Evolutionary conservation across 53 echinoderm and acorn worm species (phyloP), one percentile per base, ranked within the genome.

Genomic region (Patiria pectinifera): DNA sequence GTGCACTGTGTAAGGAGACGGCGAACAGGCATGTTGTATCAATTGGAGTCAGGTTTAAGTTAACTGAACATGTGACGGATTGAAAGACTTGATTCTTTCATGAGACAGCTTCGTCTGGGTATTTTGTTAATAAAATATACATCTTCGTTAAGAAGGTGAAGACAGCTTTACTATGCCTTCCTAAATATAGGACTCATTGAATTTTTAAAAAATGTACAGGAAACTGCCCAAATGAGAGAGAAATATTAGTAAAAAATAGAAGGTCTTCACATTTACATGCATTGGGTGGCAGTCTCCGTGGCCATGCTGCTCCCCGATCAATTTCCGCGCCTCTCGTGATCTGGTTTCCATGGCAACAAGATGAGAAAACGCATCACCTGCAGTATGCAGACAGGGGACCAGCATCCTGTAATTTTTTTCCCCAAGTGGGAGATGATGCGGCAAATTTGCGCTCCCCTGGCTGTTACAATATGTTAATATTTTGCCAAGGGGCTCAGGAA

Each of bases 401-500:
- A 59, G 23, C 8, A 21, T 59, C 2, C 15, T 83, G n/a, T 23
- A 13, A 60, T 60, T 59, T 59, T 58, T 14, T 35, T 46, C 79
- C 79, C 15, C 23, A 49, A 59, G 14, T 59, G 26, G 24, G 14
- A 61, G 19, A 74, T 15, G 46, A 48, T 46, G 79, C 16, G 48
- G 48, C 9, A 79, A 79, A 46, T 45, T 46, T 79, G 10, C 19
- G 12, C 14, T 11, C 22, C 26, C 18, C 63, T 18, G 62, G 46
- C 43, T 85, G 83, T 13, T 70, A 15, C 19, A 45, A 43, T 85
- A 85, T 85, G 11, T 63, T 85, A 35, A 62, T 85, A 85, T 63
- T 63, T 63, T 69, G 66, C 59, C 19, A 69, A 62, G 62, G 25
- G 19, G 61, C 66, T 66, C 16, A 12, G 45, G 85, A 43, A 46